Base-by-base conservation (phyloP, 2,888 invertebrate species). In the Drosophila nr. medialis region DNA sequence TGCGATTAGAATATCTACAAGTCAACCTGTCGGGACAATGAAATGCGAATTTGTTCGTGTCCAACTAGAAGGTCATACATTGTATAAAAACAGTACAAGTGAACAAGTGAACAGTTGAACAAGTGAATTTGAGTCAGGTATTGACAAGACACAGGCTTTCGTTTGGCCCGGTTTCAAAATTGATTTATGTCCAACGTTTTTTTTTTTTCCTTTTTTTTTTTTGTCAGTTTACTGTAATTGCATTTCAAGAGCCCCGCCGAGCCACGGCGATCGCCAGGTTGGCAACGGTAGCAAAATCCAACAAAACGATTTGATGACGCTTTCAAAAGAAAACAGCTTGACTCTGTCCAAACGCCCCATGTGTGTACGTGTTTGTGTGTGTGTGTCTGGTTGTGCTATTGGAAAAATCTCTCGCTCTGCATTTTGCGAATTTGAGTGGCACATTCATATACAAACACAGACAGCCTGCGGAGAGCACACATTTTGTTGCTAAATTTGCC, bases 121-220 rank as follows among this genome's bases (percentile, higher is more conserved):
- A 42, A 13, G 21, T 7, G 24, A 15, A 51, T 64, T 68, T 49
- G 30, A 21, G 68, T 50, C 42, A 60, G 62, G 58, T 54, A 67
- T 74, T 75, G 77, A 73, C 70, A 71, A 74, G 64, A 77, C 70
- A 73, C 76, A 83, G 72, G 76, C 76, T 79, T 75, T 74, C 77
- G 70, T 72, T 79, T 89, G 88, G 64, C 77, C 90, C 77, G 81
- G 76, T 89, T 89, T 78, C 76, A 50, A 68, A 75, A 82, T 89
- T 89, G 84, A 90, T 90, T 82, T 86, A 90, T 81, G 85, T 75
- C 62, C 77, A 80, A 86, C 78, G 53, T 56, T 88, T 84, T 81
- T 78, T 8, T 18, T 8, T 30, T 6, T 29, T 6, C 7, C 1
- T 4, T 15, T 15, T 34, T 15, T 34, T 15, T 36, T 11, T 27